Conservation (phyloP, 1,140 invertebrate species). For the Eumeta japonica region DNA sequence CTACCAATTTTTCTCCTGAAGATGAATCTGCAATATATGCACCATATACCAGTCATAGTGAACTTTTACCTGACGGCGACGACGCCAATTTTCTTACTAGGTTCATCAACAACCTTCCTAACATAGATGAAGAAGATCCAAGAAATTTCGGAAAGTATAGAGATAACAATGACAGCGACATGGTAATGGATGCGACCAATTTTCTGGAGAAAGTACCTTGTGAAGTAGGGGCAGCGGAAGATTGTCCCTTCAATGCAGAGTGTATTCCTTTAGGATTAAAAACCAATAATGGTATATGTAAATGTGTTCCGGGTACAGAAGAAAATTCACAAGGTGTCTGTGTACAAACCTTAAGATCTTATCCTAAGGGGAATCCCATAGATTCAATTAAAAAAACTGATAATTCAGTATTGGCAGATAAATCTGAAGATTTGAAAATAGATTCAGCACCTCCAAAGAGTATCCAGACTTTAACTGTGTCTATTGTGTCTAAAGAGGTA, state of each 20-base stretch:
- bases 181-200: conserved; percentile 51
- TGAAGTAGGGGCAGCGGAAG: conserved; percentile 48
- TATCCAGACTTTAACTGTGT: conserved; percentile 71
- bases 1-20: conserved; percentile 39
- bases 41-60: conserved; percentile 37
- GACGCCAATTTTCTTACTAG: conserved; percentile 33
- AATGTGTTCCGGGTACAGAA: conserved; percentile 61
- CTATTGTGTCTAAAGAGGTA: conserved; percentile 74
- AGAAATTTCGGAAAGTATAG: conserved; percentile 44
- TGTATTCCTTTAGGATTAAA: conserved; percentile 61
- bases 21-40: conserved; percentile 47
- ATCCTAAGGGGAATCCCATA: conserved; percentile 37
- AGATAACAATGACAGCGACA: conserved; percentile 43
- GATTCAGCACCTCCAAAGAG: conserved; percentile 47
- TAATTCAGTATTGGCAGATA: conserved; percentile 21
- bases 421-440: conserved; percentile 24
- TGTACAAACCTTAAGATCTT: conserved; percentile 34
- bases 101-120: conserved; percentile 42
- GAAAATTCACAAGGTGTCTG: conserved; percentile 37
- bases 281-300: conserved; percentile 65
- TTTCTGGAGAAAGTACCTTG: conserved; percentile 47
- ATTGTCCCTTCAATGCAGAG: conserved; percentile 66
- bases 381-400: conserved; percentile 37
- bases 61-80: conserved; percentile 33
- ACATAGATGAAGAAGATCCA: conserved; percentile 32